These are phyloP conservation scores for Amphiprion clarkii DNA, from an alignment of 2,797 vertebrate genomes.

Conservation along the genomic window DNA sequence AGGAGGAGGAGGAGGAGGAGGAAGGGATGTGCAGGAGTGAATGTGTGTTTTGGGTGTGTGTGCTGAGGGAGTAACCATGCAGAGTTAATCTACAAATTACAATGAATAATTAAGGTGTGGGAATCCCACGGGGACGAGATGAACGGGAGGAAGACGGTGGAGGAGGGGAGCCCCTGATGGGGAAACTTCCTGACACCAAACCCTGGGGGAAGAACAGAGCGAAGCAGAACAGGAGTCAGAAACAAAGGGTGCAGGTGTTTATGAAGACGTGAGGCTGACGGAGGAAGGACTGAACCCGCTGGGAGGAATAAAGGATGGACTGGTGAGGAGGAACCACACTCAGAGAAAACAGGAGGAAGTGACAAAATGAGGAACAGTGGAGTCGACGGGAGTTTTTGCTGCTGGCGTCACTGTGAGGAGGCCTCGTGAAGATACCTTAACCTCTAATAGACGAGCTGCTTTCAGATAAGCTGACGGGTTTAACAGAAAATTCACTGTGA, in stretches of 20 bases:
- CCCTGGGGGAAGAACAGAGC: slow-evolving; percentile 37
- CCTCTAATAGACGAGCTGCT: slow-evolving; percentile 2
- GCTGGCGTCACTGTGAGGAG: slow-evolving; percentile 14
- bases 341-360: slow-evolving; percentile 12
- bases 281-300: neutral
- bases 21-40: slow-evolving; percentile 28
- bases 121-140: slow-evolving; percentile 67
- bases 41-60: slow-evolving; percentile 1
- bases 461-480: neutral
- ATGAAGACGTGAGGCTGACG: slow-evolving; percentile 15
- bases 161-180: slow-evolving; percentile 23
- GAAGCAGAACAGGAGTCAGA: slow-evolving; percentile 40
- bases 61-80: slow-evolving; percentile 62
- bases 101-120: slow-evolving; percentile 80
- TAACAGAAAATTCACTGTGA: neutral
- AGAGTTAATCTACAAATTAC: slow-evolving; percentile 81
- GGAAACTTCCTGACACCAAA: slow-evolving; percentile 28
- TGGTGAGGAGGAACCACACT: neutral
- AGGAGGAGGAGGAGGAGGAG: slow-evolving; percentile 2
- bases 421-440: slow-evolving; percentile 9
- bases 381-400: slow-evolving; percentile 15
- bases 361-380: slow-evolving; percentile 11
- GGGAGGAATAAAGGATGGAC: slow-evolving; percentile 13
- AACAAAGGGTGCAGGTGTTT: slow-evolving; percentile 16
- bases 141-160: slow-evolving; percentile 32